Base-by-base conservation (phyloP, 1,140 invertebrate species). In the Calycopis cecrops region DNA sequence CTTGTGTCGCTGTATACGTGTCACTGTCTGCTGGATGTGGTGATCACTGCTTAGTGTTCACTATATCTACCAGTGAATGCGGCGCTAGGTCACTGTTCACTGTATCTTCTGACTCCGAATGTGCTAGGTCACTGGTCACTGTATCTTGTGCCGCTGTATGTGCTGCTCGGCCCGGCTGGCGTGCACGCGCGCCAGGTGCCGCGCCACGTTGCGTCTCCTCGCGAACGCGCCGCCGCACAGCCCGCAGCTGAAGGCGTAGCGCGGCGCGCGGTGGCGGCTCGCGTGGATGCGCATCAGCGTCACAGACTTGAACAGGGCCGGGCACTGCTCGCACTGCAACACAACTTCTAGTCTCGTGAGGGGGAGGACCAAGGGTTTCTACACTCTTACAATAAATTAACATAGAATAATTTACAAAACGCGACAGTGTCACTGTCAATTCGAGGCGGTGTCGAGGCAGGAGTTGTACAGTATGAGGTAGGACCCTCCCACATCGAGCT, bases 241-340 rank as follows among this genome's bases (percentile, higher is more conserved):
- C 0, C 57, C 55, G 34, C 81, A 82, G 9, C 69, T 67, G 67
- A 73, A 82, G 0, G 65, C 59, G 60, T 79, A 79, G 6, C 60
- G 67, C 8, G 79, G 68, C 0, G 72, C 66, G 3, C 71, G 58
- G 52, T 82, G 81, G 0, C 79, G 66, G 47, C 68, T 69, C 35
- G 66, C 61, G 57, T 85, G 82, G 28, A 85, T 82, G 0, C 75
- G 57, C 79, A 83, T 83, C 9, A 81, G 52, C 0, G 79, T 85
- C 2, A 77, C 69, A 0, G 82, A 83, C 49, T 85, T 85, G 59
- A 85, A 85, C 0, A 71, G 66, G 0, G 78, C 73, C 0, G 76
- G 73, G 21, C 81, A 85, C 18, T 70, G 69, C 44, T 73, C 75
- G 48, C 81, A 85, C 79, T 85, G 69, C 7, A 66, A 65, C 4